Evolutionary conservation across 2,888 invertebrate genomes (phyloP).

Genomic region (Trissolcus brochymenae): DNA sequence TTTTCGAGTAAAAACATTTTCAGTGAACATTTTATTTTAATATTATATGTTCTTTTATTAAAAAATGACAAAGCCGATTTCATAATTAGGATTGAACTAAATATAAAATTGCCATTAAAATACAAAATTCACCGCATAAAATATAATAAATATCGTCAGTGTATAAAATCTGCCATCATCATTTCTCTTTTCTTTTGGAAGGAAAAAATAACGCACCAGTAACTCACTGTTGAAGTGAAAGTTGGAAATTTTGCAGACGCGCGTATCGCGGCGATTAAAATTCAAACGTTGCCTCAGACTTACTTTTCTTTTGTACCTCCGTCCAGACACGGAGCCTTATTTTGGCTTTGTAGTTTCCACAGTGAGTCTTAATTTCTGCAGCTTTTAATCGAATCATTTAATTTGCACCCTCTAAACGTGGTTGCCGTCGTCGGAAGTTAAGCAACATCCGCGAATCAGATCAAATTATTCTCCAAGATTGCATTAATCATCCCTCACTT

Average conservation of each 20-base stretch:
- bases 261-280: constrained; percentile 61
- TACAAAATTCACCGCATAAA: no score
- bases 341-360: constrained; percentile 65
- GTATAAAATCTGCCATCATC: no score
- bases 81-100: no score
- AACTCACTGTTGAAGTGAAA: constrained; percentile 48
- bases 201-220: neutral
- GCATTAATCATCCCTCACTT: constrained; percentile 62
- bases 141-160: no score
- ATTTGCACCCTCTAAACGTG: constrained; percentile 69
- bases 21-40: no score
- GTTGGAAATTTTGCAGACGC: constrained; percentile 50
- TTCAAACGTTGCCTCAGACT: constrained; percentile 58
- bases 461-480: constrained; percentile 70
- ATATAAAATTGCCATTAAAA: no score
- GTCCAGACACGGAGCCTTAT: constrained; percentile 60
- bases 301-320: constrained; percentile 12
- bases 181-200: no score
- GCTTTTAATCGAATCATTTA: constrained; percentile 73
- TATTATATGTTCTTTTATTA: no score
- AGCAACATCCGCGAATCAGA: constrained; percentile 68
- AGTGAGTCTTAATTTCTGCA: constrained; percentile 69
- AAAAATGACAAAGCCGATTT: no score
- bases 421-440: constrained; percentile 65
- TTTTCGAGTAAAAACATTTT: no score